phyloP scores from a whole-genome alignment of 2,888 invertebrate species.

The Orchestes rusci region DNA sequence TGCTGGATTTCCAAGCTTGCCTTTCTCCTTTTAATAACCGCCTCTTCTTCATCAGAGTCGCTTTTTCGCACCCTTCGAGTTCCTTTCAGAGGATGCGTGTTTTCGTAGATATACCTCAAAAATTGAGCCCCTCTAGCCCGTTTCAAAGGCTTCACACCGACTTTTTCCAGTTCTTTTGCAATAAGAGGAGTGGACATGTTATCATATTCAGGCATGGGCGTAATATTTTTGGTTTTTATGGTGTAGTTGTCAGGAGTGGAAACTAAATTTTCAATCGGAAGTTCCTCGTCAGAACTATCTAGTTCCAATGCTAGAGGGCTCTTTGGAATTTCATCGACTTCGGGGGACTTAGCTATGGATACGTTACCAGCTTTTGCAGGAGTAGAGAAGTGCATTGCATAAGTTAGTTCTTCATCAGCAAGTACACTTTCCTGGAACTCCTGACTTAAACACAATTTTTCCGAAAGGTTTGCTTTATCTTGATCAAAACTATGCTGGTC shows the following conservation, averaged over 20 bases:
- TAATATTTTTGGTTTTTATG: conserved; percentile 50
- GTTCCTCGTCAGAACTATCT: background rate
- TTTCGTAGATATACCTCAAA: conserved; percentile 59
- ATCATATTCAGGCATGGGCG: conserved; percentile 54
- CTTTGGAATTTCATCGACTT: no score
- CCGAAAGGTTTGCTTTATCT: no score
- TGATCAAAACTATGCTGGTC: conserved; percentile 15
- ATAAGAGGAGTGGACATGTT: conserved; percentile 52
- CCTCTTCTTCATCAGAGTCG: conserved; percentile 12
- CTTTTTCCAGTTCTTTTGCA: conserved; percentile 52
- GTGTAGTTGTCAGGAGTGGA: conserved; percentile 30
- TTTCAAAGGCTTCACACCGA: conserved; percentile 61
- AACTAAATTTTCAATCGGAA: background rate
- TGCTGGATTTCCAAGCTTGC: no score
- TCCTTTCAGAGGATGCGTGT: conserved; percentile 56
- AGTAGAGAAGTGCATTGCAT: conserved; percentile 41
- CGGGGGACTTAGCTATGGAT: no score
- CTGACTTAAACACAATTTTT: conserved; percentile 18
- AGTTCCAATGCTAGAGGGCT: background rate
- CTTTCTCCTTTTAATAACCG: conserved; percentile 28
- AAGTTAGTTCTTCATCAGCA: conserved; percentile 58
- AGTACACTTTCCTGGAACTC: conserved; percentile 36
- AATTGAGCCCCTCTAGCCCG: conserved; percentile 53
- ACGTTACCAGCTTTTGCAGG: no score
- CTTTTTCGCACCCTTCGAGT: conserved; percentile 15